phyloP scores from a whole-genome alignment of 1,140 invertebrate genomes.

The Drepana arcuata region DNA sequence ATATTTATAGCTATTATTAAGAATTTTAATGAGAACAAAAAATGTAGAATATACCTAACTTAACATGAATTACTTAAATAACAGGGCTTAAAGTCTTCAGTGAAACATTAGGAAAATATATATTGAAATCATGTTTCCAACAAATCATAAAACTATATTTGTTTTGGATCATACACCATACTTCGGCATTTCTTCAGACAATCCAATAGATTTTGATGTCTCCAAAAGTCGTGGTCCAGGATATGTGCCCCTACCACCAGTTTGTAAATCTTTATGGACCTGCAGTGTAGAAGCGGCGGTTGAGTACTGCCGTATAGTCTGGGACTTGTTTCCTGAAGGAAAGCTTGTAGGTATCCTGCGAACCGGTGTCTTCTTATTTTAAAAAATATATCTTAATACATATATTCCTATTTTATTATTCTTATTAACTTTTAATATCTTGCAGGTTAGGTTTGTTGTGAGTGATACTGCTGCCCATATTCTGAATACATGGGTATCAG shows the following conservation, averaged over 20 bases:
- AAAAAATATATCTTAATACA: conserved; percentile 3
- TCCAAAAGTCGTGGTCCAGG: conserved; percentile 78
- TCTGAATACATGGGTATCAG: conserved; percentile 85
- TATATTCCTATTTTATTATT: conserved; percentile 1
- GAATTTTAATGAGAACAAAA: no score
- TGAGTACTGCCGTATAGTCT: conserved; percentile 96
- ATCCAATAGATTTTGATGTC: conserved; percentile 91
- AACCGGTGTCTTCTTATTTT: conserved; percentile 4
- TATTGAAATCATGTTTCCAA: conserved; percentile 45
- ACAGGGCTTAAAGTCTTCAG: no score
- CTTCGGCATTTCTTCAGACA: conserved; percentile 89
- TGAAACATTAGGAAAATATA: conserved; percentile 1
- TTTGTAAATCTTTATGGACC: conserved; percentile 95
- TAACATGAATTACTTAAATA: no score
- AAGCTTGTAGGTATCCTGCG: conserved; percentile 79
- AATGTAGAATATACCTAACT: no score
- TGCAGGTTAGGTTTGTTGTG: conserved; percentile 85
- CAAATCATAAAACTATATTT: conserved; percentile 95
- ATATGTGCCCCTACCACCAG: conserved; percentile 78
- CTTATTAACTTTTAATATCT: conserved; percentile 21
- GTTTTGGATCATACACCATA: conserved; percentile 93
- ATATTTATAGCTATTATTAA: no score
- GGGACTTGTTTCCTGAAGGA: conserved; percentile 93
- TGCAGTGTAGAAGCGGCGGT: conserved; percentile 93
- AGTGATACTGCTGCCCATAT: conserved; percentile 85